Conservation (phyloP, 2,797 vertebrate genomes). For the Sternarchorhynchus goeldii region DNA sequence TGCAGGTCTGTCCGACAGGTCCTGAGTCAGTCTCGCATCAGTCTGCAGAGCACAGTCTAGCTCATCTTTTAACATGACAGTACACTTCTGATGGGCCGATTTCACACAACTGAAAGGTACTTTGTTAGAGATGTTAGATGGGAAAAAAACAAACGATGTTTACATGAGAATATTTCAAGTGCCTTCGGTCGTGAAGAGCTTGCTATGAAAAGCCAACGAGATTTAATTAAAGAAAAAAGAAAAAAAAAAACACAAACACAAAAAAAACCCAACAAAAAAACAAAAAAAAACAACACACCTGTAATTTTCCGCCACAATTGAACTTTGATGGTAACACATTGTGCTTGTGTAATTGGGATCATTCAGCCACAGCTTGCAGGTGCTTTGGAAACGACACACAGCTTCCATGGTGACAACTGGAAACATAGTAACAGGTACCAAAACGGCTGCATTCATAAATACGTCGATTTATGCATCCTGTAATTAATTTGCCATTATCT, state of each 20-base stretch:
- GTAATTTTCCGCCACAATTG: conserved; percentile 1
- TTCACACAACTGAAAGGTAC: neutral
- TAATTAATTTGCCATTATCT: conserved; percentile 78
- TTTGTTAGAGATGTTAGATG: neutral
- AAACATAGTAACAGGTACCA: conserved; percentile 47
- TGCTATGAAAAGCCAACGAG: neutral
- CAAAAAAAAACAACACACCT: neutral
- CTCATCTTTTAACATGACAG: too few relatives aligned
- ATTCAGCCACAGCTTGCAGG: conserved; percentile 23
- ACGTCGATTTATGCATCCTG: conserved; percentile 67
- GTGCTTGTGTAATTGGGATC: conserved; percentile 13
- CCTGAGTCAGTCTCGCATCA: neutral
- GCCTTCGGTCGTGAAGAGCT: neutral
- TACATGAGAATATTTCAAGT: neutral
- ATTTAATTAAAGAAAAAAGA: neutral
- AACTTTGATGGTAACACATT: neutral
- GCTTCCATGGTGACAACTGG: conserved; percentile 44
- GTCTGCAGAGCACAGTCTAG: too few relatives aligned
- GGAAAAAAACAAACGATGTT: neutral
- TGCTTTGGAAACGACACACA: conserved; percentile 51
- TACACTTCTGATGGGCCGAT: neutral
- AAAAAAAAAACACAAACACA: too few relatives aligned
- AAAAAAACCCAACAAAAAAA: too few relatives aligned
- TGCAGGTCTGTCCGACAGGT: neutral
- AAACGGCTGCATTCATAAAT: conserved; percentile 59